Evolutionary conservation across 2,113 vertebrate species (phyloP).

Genomic region (Sebastes schlegelii): DNA sequence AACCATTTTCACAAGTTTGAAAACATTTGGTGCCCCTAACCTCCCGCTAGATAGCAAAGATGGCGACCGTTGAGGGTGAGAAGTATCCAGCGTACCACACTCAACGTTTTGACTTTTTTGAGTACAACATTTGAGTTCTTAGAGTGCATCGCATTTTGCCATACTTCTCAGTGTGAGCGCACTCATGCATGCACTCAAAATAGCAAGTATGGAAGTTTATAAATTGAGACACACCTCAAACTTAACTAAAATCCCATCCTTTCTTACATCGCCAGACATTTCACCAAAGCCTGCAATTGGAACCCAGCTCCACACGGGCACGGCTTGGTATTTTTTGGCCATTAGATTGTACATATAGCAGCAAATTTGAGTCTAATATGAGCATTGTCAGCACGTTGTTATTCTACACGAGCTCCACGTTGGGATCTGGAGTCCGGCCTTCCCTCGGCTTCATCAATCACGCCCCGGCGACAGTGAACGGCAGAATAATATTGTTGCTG

Average conservation of each 20-base stretch:
- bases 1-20: too few species aligned
- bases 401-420: conserved; percentile 58
- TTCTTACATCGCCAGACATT: not conserved
- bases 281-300: not conserved
- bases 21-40: too few species aligned
- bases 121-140: too few species aligned
- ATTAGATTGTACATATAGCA: not conserved
- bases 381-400: conserved; percentile 52
- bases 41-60: too few species aligned
- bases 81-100: too few species aligned
- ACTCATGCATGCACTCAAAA: too few species aligned
- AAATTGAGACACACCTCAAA: not conserved
- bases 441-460: conserved; percentile 80
- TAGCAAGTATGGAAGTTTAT: too few species aligned
- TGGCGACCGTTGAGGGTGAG: too few species aligned
- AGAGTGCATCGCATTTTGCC: too few species aligned
- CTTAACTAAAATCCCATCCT: not conserved
- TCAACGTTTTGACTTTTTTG: too few species aligned
- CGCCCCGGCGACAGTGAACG: conserved; percentile 74
- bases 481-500: conserved; percentile 85
- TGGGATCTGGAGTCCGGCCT: conserved; percentile 45
- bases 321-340: conserved; percentile 47
- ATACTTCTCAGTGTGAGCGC: too few species aligned
- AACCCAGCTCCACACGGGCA: conserved; percentile 15
- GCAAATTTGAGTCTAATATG: conserved; percentile 30